Base-by-base conservation (phyloP, 2,113 vertebrate species). In the Nanorana parkeri region DNA sequence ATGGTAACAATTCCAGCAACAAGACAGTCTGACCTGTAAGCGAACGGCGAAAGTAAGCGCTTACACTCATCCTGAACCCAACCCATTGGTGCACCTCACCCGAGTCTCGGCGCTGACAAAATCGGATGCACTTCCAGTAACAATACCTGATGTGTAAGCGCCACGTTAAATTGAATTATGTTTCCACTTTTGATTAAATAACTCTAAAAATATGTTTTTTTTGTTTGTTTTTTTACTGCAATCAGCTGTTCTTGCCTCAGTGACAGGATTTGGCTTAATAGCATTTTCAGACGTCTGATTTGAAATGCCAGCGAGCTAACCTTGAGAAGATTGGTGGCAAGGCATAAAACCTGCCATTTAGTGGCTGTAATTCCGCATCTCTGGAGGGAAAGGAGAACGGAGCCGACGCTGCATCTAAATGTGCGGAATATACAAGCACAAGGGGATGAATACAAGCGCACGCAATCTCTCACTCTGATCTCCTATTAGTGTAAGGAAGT, bases 261-360 rank as follows among this genome's bases (percentile, higher is more conserved):
- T 5, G 19, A 47, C 60, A 24, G 60, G 26, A 23, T 51, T 36
- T 5, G 3, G 17, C 64, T 67, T 78, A 77, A 67, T 67, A 63
- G 61, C n/a, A 20, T 66, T 47, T 63, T 51, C 19, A 77, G 63
- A 77, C 26, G 36, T 61, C 55, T 64, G 74, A 64, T 77, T 51
- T 77, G 64, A 51, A 64, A 77, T 66, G 64, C 75, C 47, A 66
- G 75, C 60, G 21, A 67, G 76, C 41, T 67, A 55, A 78, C 76
- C 76, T 78, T 78, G 76, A 67, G n/a, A 28, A 67, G 63, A 66
- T 65, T 77, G 75, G 75, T 29, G 41, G 61, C 76, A 26, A 26
- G 6, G 11, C 63, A 78, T 78, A 78, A 78, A 78, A 67, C 5
- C 41, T 67, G 76, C 4, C 76, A 78, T 67, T 78, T 67, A 67